phyloP scores from a whole-genome alignment of 2,888 invertebrate genomes.

The Zootermopsis nevadensis region DNA sequence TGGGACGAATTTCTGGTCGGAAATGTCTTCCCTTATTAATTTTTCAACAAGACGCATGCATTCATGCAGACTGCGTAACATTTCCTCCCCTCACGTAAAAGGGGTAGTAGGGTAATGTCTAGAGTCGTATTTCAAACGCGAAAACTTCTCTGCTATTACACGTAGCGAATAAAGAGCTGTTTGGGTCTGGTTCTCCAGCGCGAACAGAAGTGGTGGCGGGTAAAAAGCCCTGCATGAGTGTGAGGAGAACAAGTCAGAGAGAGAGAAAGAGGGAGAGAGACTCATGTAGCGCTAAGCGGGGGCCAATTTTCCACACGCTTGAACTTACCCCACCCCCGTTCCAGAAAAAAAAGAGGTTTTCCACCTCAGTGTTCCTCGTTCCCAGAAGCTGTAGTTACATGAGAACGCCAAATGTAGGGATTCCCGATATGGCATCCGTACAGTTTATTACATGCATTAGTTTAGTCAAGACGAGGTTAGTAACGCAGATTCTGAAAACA shows the following conservation, averaged over 20 bases:
- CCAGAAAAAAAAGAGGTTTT: not conserved
- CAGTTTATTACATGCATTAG: not conserved
- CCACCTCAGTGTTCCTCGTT: not conserved
- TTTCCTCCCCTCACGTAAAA: not conserved
- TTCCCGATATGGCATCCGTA: no score
- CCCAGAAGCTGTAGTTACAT: slow-evolving; percentile 1
- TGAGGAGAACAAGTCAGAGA: not conserved
- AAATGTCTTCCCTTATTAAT: slow-evolving; percentile 6
- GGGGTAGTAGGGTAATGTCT: slow-evolving; percentile 5
- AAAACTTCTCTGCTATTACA: not conserved
- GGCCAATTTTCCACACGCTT: slow-evolving; percentile 37
- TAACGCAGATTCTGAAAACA: not conserved
- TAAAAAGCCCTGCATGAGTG: slow-evolving; percentile 6
- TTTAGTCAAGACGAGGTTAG: not conserved
- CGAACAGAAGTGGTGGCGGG: slow-evolving; percentile 5
- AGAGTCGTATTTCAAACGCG: slow-evolving; percentile 25
- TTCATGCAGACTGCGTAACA: not conserved
- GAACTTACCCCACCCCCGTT: not conserved
- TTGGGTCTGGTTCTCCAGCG: not conserved
- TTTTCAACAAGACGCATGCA: not conserved
- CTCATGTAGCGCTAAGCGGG: slow-evolving; percentile 22
- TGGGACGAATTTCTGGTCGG: not conserved
- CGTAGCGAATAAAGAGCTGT: not conserved
- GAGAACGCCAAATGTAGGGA: not conserved
- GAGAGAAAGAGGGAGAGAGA: not conserved